Percentiles rank a stretch among this genome's conserved stretches.
Evolutionary conservation across 1,140 invertebrate species (phyloP).

Genomic region (Zaprionus africanus): DNA sequence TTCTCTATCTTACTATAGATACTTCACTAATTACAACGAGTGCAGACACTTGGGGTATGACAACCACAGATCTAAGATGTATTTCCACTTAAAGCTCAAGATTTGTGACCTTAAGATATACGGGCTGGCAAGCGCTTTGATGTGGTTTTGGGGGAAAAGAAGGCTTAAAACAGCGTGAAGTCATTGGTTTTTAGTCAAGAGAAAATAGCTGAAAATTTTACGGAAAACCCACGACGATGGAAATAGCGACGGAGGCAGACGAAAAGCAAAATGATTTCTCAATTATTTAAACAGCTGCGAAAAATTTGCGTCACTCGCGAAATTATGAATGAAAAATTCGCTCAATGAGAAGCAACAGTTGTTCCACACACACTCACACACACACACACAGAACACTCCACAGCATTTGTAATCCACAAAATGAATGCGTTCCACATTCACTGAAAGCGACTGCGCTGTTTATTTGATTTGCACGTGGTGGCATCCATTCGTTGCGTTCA

Average conservation of each 20-base stretch:
- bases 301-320: conserved; percentile 13
- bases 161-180: conserved; percentile 5
- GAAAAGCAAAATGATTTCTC: conserved; percentile 4
- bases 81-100: neutral
- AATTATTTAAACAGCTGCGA: conserved; percentile 26
- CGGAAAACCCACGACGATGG: neutral
- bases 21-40: neutral
- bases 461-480: conserved; percentile 36
- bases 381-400: conserved; percentile 4
- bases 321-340: conserved; percentile 55
- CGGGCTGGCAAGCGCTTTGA: conserved; percentile 8
- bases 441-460: conserved; percentile 37
- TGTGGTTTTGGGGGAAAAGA: conserved; percentile 12
- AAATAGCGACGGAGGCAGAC: neutral
- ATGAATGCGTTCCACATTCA: conserved; percentile 13
- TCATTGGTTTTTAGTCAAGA: neutral
- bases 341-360: conserved; percentile 48
- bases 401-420: neutral
- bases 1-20: neutral
- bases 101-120: neutral
- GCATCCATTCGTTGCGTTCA: conserved; percentile 39
- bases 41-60: neutral
- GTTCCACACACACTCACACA: conserved; percentile 8
- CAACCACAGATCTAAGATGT: neutral
- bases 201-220: conserved; percentile 11